Conservation (phyloP, 1,140 invertebrate species). For the Hirudo medicinalis region DNA sequence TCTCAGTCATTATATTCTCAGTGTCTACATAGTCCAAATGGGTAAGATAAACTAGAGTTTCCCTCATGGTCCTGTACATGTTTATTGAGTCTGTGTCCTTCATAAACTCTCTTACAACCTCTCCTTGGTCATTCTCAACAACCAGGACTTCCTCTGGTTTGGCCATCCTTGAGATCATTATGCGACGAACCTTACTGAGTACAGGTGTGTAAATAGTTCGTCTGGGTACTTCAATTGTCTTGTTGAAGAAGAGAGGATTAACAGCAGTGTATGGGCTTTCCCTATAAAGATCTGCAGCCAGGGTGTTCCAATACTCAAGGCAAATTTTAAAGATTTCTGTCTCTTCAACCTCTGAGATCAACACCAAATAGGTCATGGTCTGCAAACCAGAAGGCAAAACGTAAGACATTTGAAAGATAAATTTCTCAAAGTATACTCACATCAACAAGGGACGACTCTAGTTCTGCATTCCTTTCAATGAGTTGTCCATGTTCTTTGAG, state of each 20-base stretch:
- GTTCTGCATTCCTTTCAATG: conserved; percentile 48
- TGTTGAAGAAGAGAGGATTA: conserved; percentile 21
- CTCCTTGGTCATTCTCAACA: conserved; percentile 99
- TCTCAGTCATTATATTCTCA: conserved; percentile 97
- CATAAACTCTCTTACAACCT: conserved; percentile 98
- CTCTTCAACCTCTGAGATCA: conserved; percentile 97
- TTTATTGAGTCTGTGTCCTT: conserved; percentile 99
- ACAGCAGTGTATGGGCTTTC: conserved; percentile 38
- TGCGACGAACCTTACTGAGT: conserved; percentile 54
- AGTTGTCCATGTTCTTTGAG: conserved; percentile 84
- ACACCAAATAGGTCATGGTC: conserved; percentile 79
- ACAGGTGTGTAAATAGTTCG: conserved; percentile 37
- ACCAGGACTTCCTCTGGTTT: conserved; percentile 99
- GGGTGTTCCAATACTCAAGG: conserved; percentile 92
- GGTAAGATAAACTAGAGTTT: conserved; percentile 94
- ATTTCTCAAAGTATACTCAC: conserved; percentile 25
- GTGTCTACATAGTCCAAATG: conserved; percentile 96
- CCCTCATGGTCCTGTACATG: conserved; percentile 98
- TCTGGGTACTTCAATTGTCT: conserved; percentile 33
- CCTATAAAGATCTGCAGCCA: conserved; percentile 80
- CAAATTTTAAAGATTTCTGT: conserved; percentile 99
- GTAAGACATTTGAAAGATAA: background rate
- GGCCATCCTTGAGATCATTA: conserved; percentile 99
- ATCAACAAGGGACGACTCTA: conserved; percentile 33
- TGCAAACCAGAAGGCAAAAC: conserved; percentile 30